Evolutionary conservation across 2,113 vertebrate genomes (phyloP).

Genomic region (Meleagris gallopavo): DNA sequence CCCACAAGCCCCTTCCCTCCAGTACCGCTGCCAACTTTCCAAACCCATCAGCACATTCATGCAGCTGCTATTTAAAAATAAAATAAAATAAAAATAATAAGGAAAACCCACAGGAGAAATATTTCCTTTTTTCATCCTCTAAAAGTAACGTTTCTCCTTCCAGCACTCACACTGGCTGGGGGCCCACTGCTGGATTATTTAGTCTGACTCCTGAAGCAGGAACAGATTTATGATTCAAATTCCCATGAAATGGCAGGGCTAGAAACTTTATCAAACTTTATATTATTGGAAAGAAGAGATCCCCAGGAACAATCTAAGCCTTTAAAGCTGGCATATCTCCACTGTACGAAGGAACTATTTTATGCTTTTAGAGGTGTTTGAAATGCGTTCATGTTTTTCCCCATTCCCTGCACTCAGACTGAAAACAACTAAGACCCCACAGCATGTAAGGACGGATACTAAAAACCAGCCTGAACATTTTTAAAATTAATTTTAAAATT

Average conservation of each 20-base stretch:
- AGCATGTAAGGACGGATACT: not conserved
- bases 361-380: not conserved
- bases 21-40: not conserved
- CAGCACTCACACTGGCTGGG: not conserved
- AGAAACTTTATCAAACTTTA: constrained; percentile 57
- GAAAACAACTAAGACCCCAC: not conserved
- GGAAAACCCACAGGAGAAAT: not conserved
- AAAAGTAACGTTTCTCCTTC: constrained; percentile 38
- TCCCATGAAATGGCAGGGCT: not conserved
- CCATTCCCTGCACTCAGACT: not conserved
- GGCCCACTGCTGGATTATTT: not conserved
- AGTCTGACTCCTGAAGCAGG: constrained; percentile 33
- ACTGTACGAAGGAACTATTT: not conserved
- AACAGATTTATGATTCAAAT: constrained; percentile 59
- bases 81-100: not conserved
- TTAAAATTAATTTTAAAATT: not conserved
- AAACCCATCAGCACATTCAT: constrained; percentile 31
- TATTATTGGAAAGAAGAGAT: constrained; percentile 28
- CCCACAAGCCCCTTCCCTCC: not conserved
- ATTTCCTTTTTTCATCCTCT: not conserved
- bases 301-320: constrained; percentile 7
- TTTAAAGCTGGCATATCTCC: constrained; percentile 16
- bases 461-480: not conserved
- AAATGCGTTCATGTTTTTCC: not conserved
- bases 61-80: constrained; percentile 34